Base-by-base conservation (phyloP, 2,797 vertebrate genomes). In the Rousettus madagascariensis region DNA sequence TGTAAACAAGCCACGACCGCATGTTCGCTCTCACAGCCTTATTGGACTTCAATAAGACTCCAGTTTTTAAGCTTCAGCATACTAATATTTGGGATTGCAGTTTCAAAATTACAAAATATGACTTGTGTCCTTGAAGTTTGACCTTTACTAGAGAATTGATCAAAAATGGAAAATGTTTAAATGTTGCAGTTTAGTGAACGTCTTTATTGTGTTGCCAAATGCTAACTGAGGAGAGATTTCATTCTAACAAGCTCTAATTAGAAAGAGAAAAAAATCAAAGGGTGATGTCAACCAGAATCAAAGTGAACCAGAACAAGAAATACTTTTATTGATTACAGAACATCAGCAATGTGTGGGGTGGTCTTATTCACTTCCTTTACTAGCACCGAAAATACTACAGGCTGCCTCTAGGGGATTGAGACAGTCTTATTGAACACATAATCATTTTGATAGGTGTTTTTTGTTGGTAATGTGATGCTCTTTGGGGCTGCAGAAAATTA, bases 221-320 rank as follows among this genome's bases (percentile, higher is more conserved):
- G 77, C 92, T 97, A 65, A 90, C 63, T 97, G 96, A 96, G 85
- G 72, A 92, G 51, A 69, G 71, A 92, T 96, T 98, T 98, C 93
- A 97, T 97, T 98, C 91, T 94, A 86, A 95, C 77, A 97, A 95
- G 93, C 90, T 95, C 96, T 97, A 97, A 97, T 98, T 97, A 96
- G 51, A 94, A 59, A 89, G 71, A 69, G 69, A 30, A 46, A 61
- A 92, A 9, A 86, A 96, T 82, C 83, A 94, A 91, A 96, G 72
- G 63, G 17, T 98, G 88, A 95, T 98, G 96, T 98, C 97, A 97
- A 84, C 65, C 66, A 97, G 88, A 97, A 97, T 93, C 92, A 97
- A 0, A 1, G 91, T 97, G 88, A 98, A 95, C 61, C 30, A 97
- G 94, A 97, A 78, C 77, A 95, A 94, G 79, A 95, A 96, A 80